phyloP scores from a whole-genome alignment of 2,888 invertebrate species.

The Chromoteleia sp. region DNA sequence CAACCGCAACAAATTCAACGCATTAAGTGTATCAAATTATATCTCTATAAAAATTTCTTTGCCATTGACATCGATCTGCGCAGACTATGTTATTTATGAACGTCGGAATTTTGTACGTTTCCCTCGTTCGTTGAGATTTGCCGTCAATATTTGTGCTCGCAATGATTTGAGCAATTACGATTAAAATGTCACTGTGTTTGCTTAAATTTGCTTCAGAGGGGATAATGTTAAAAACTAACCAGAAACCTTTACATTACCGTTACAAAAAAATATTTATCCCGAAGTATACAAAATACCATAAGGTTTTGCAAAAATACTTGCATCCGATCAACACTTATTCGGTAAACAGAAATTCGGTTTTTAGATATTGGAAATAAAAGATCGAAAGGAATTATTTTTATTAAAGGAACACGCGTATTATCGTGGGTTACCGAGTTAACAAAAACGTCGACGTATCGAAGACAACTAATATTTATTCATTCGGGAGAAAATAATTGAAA shows the following conservation, averaged over 20 bases:
- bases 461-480: constrained; percentile 7
- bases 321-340: no score
- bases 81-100: constrained; percentile 15
- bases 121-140: constrained; percentile 10
- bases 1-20: constrained; percentile 12
- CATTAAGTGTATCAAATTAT: constrained; percentile 41
- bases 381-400: neutral
- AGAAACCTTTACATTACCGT: no score
- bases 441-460: neutral
- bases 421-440: no score
- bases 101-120: neutral
- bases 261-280: no score
- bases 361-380: no score
- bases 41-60: constrained; percentile 21
- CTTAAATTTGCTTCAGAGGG: constrained; percentile 15
- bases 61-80: constrained; percentile 1
- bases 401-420: neutral
- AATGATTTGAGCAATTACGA: constrained; percentile 45
- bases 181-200: constrained; percentile 23
- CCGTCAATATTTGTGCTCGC: constrained; percentile 13
- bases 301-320: no score
- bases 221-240: constrained; percentile 4
- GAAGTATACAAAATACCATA: no score
- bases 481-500: constrained; percentile 1
- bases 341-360: no score